phyloP scores from a whole-genome alignment of 2,113 vertebrate genomes.

The Vulpes vulpes region DNA sequence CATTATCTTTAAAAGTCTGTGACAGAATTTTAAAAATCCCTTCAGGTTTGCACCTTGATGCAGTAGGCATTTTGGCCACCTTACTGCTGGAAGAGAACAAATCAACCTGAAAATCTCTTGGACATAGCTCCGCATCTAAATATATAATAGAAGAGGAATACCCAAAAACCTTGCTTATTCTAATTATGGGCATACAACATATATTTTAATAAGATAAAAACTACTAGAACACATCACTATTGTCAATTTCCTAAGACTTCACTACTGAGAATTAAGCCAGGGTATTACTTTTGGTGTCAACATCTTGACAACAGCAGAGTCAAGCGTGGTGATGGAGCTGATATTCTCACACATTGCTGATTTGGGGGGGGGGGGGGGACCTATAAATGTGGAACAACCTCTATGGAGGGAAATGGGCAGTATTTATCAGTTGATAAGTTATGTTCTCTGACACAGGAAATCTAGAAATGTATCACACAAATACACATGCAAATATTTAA shows the following conservation, averaged over 20 bases:
- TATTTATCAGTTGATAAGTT: neutral
- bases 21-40: neutral
- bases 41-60: neutral
- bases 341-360: neutral
- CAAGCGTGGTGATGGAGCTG: neutral
- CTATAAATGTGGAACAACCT: neutral
- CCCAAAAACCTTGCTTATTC: neutral
- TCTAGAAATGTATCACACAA: neutral
- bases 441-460: neutral
- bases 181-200: neutral
- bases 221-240: neutral
- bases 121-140: neutral
- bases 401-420: neutral
- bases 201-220: slow-evolving; percentile 1
- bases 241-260: neutral
- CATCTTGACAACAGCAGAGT: neutral
- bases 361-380: neutral
- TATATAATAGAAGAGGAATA: neutral
- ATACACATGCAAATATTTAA: neutral
- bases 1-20: neutral
- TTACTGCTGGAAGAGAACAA: neutral
- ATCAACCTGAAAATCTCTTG: neutral
- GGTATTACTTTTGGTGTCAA: neutral
- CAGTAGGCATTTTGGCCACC: neutral
- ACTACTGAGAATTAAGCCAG: neutral